Evolutionary conservation across 2,113 vertebrate species (phyloP), one percentile per base, ranked within the genome.

Genomic region (Carassius gibelio): DNA sequence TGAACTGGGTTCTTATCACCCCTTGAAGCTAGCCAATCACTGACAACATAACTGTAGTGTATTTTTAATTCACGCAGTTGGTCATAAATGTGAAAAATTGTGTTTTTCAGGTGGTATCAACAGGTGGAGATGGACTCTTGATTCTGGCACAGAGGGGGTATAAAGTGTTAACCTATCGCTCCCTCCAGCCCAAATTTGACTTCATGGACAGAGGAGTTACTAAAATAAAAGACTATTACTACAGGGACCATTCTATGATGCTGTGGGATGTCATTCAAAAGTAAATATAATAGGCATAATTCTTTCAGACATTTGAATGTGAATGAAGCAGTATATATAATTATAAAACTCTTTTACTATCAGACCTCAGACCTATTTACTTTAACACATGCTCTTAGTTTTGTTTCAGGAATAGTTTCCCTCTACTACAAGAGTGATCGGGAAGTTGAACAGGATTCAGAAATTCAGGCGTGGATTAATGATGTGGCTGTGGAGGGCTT

Each of bases 381-480:
- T 55, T 19, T 1, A 45, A 17, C 34, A n/a, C 64, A 34, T 11
- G 0, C 59, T 79, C 4, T 59, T 62, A 95, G 93, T 50, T 95
- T 92, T 82, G 92, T 94, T 14, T 89, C 90, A 1, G 82, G 69
- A 4, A 91, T 94, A 3, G 75, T 94, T 3, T 59, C 3, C 19
- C 61, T 94, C 82, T 94, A 89, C 84, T 94, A 94, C 71, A 48
- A 23, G 1, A 88, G 90, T 0, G 91, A 95, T 62, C 26, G 9
- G 0, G 90, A 93, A 1, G 87, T 93, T 9, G 59, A 85, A 8
- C n/a, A 89, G 52, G 94, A 94, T 76, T 34, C 10, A 0, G 93
- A 96, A 88, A 91, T 95, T n/a, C 94, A 95, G 84, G 91, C 90
- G 4, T 95, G 93, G 93, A 89, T 94, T 83, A 76, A n/a, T 64